Evolutionary conservation across 2,888 invertebrate genomes (phyloP), one percentile per base, ranked within the genome.

Genomic region (Drosophila recens): DNA sequence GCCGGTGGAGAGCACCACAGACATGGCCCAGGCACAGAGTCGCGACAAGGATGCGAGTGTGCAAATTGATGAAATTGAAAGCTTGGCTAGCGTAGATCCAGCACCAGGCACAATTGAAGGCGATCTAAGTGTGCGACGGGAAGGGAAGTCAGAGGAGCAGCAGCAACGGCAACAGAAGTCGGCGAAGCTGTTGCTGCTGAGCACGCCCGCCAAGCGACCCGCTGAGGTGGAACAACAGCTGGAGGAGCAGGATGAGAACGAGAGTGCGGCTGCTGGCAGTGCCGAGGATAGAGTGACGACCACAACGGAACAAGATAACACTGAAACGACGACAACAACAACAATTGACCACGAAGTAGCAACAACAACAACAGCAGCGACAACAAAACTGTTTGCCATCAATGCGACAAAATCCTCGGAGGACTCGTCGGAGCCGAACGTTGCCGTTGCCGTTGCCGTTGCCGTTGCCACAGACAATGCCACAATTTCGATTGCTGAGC

Each of bases 131-230:
- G 72, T 76, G 40, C 30, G 17, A 20, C 27, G 27, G 13, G 46
- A 5, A n/a, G 42, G 17, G 43, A n/a, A 56, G 13, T n/a, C 43
- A 0, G 57, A 62, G 17, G 17, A 1, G 17, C 17, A 17, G 17
- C 17, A 17, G 17, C 17, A 17, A 17, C 17, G 1, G 6, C 68
- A 46, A 20, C 59, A 70, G 48, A 90, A 81, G 69, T 89, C 78
- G 5, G 87, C 76, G n/a, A 87, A 80, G 38, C 74, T 91, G n/a
- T 67, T 91, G 58, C 77, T 91, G n/a, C 73, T 91, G 5, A 91
- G 90, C 63, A 85, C 89, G 10, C 87, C 91, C 2, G 85, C 74
- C 8, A 91, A 84, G 61, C 82, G 90, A 30, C 70, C 80, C 2
- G 79, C 79, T 30, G 81, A 87, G 53, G 76, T 76, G n/a, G 85